Base-by-base conservation (phyloP, 2,113 vertebrate genomes). In the Oryzias celebensis region DNA sequence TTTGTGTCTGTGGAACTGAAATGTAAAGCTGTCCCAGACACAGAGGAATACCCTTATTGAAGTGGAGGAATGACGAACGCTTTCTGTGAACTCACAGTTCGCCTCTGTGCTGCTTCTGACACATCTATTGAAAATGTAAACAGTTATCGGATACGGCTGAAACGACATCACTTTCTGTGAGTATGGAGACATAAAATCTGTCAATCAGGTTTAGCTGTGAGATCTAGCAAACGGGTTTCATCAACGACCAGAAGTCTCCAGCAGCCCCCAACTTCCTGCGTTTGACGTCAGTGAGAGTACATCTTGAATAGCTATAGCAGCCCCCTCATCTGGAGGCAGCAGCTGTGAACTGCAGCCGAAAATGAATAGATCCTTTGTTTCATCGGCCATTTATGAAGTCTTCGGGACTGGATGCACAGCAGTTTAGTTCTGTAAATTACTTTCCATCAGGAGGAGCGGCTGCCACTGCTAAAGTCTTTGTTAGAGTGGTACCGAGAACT, bases 351-450 rank as follows among this genome's bases (percentile, higher is more conserved):
- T 60, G 63, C 44, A 45, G 76, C 18, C 70, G 36, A 62, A 77
- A 86, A 84, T 85, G 83, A 82, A 90, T 87, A 73, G 86, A 76
- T 72, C 71, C 78, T 86, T 86, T 77, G 65, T 83, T 75, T 85
- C 15, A 54, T 68, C 58, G 22, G 59, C 80, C 62, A 69, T 87
- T 88, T 89, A 87, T 87, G 80, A 82, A 86, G 70, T 84, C 76
- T 58, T 8, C 31, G 77, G 70, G 77, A 78, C 80, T 65, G 13
- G 60, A 79, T 68, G 65, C 46, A 18, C 78, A 63, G 17, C 10
- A 58, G 62, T 67, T 16, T 73, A 31, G 60, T 62, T 73, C 68
- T 68, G 75, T 80, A 66, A 41, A 70, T 76, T 68, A 42, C 78
- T 68, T 76, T 75, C 68, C 57, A 66, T 45, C 54, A 48, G 41